A percentile compares a stretch with the other conserved stretches of the same genome.
These are phyloP conservation scores for Meganola albula DNA, from an alignment of 2,888 invertebrate species.

Conservation along the genomic window DNA sequence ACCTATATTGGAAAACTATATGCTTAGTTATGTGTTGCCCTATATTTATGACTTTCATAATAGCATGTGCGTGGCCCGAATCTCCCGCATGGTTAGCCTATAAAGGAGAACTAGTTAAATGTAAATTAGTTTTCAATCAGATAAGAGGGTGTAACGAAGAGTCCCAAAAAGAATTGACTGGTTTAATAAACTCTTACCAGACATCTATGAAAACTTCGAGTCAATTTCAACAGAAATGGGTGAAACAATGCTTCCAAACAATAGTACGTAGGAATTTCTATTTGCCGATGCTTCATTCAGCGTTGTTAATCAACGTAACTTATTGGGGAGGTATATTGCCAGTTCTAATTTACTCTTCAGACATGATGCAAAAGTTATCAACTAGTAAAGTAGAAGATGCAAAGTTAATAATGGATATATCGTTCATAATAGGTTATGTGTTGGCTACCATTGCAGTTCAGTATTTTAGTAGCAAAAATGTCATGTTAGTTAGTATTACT, in stretches of 20 bases:
- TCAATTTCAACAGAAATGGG: too few species aligned
- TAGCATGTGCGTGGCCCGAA: conserved; percentile 21
- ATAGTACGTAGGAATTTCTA: conserved; percentile 13
- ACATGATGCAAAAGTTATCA: conserved; percentile 15
- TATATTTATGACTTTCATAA: conserved; percentile 11
- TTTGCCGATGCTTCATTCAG: conserved; percentile 14
- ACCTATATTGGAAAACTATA: conserved; percentile 20
- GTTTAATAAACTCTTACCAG: conserved; percentile 5
- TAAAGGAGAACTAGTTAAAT: conserved; percentile 18
- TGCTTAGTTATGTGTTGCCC: conserved; percentile 17
- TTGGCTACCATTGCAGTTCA: conserved; percentile 10
- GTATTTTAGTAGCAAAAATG: conserved; percentile 17
- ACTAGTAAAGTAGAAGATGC: conserved; percentile 6
- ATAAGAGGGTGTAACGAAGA: conserved; percentile 21
- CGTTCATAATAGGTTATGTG: conserved; percentile 11
- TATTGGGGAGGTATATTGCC: conserved; percentile 20
- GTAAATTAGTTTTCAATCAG: conserved; percentile 14
- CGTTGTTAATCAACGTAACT: conserved; percentile 11
- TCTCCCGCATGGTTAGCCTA: conserved; percentile 25
- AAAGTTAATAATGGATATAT: conserved; percentile 15
- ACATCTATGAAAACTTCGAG: not conserved
- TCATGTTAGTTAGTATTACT: conserved; percentile 14
- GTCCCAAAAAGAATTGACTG: conserved; percentile 17
- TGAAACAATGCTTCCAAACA: conserved; percentile 4
- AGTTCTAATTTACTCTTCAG: conserved; percentile 13